These are phyloP conservation scores for Caracal caracal DNA, from an alignment of 2,113 vertebrate species.

Conservation along the genomic window DNA sequence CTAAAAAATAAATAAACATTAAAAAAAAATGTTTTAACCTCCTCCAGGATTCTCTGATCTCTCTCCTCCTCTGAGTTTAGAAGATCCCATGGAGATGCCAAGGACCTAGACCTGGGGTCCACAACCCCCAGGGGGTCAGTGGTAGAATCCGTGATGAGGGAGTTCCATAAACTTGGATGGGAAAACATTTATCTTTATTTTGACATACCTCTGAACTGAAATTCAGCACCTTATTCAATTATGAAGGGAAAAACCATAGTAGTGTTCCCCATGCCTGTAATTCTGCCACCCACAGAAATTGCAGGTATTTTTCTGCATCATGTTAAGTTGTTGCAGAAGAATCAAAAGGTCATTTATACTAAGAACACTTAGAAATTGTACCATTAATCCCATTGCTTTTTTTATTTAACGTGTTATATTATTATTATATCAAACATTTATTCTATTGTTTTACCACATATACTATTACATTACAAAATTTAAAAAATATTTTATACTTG, in stretches of 20 bases:
- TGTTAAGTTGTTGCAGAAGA: not conserved
- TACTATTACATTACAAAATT: not conserved
- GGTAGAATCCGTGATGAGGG: not conserved
- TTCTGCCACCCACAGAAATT: not conserved
- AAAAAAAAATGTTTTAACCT: no score
- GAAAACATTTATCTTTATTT: not conserved
- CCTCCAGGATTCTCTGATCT: not conserved
- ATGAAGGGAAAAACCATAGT: not conserved
- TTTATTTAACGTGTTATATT: not conserved
- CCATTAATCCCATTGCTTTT: not conserved
- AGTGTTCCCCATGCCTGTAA: not conserved
- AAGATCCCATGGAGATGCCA: not conserved
- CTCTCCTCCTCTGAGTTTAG: not conserved
- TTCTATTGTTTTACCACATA: not conserved
- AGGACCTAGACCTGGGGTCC: not conserved
- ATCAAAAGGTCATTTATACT: not conserved
- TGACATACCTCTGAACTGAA: slow-evolving; percentile 24
- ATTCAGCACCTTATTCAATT: slow-evolving; percentile 8
- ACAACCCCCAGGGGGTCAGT: not conserved
- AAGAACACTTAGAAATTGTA: not conserved
- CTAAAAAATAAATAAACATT: no score
- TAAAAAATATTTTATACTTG: not conserved
- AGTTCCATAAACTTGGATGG: not conserved
- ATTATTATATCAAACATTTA: not conserved
- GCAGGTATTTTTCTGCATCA: not conserved